Evolutionary conservation across 2,113 vertebrate species (phyloP), one percentile per base, ranked within the genome.

Genomic region (Dolichallabes microphthalmus): DNA sequence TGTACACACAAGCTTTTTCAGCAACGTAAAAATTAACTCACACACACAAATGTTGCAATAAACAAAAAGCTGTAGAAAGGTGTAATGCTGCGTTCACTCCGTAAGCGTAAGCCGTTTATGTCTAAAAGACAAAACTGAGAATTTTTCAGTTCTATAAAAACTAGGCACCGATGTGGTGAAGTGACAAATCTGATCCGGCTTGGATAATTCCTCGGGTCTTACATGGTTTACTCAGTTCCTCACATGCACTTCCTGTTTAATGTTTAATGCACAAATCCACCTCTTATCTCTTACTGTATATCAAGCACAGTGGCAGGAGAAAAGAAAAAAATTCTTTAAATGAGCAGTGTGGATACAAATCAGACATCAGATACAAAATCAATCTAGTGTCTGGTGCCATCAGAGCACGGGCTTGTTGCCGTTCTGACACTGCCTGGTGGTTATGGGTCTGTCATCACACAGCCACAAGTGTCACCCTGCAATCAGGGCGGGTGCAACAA

Each of bases 391-490:
- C 71, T 75, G 17, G 8, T 39, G 13, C 22, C 19, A n/a, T 15
- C 15, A 30, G 3, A 30, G 61, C 17, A 20, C 50, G 55, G 80
- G 80, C 13, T 53, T 12, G 32, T 17, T 57, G 52, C 53, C 52
- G 68, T 15, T 50, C 55, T 63, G n/a, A 55, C 4, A 35, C n/a
- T 53, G 58, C 2, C 3, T 35, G 58, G 39, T 84, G 73, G 39
- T 27, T 64, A 20, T 60, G 82, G 82, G 53, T 83, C 35, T 32
- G 20, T 60, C 68, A 35, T 35, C 53, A 58, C 81, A 71, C 82
- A 60, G 30, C 32, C 13, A 9, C 19, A 83, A 68, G 76, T 78
- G 55, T 58, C 68, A 73, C 82, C 66, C 82, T 83, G 32, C 32
- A 73, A 71, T 82, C 64, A 83, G 68, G 55, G 68, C 27, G 68